These are phyloP conservation scores for Lasioglossum malachurum DNA, from an alignment of 2,888 invertebrate species.

Conservation along the genomic window DNA sequence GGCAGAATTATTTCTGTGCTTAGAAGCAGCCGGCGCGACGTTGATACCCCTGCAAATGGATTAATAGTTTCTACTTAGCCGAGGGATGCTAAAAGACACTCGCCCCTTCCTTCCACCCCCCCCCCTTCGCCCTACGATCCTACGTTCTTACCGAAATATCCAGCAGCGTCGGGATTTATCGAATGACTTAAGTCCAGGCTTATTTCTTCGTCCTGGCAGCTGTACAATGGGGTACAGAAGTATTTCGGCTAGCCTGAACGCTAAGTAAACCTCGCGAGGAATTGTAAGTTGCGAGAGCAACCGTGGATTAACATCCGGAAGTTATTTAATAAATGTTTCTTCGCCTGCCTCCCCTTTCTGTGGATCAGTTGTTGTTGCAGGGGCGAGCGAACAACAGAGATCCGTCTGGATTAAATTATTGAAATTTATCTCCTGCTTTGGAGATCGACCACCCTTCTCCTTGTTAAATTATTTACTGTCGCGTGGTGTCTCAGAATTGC, in stretches of 20 bases:
- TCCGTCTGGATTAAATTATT: background rate
- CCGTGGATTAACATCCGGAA: constrained; percentile 10
- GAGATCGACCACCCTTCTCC: background rate
- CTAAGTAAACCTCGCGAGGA: background rate
- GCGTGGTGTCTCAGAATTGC: background rate
- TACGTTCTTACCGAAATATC: constrained; percentile 50
- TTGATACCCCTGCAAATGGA: constrained; percentile 62
- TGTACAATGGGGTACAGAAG: constrained; percentile 4
- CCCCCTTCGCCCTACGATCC: background rate
- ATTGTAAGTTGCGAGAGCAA: constrained; percentile 7
- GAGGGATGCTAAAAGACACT: constrained; percentile 22
- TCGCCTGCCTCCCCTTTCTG: background rate
- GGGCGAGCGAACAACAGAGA: background rate
- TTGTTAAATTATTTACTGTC: background rate
- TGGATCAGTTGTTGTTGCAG: background rate
- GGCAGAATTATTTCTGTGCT: constrained; percentile 64
- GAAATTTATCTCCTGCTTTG: background rate
- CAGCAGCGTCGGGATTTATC: constrained; percentile 36
- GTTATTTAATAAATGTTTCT: constrained; percentile 11
- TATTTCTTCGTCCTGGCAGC: constrained; percentile 47
- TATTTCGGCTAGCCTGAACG: constrained; percentile 1
- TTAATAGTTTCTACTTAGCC: constrained; percentile 66
- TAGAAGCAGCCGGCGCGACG: constrained; percentile 57
- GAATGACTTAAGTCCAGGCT: constrained; percentile 44
- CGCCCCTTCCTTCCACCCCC: background rate